Evolutionary conservation across 2,797 vertebrate species (phyloP).

Genomic region (Schizothorax lantsangensis): DNA sequence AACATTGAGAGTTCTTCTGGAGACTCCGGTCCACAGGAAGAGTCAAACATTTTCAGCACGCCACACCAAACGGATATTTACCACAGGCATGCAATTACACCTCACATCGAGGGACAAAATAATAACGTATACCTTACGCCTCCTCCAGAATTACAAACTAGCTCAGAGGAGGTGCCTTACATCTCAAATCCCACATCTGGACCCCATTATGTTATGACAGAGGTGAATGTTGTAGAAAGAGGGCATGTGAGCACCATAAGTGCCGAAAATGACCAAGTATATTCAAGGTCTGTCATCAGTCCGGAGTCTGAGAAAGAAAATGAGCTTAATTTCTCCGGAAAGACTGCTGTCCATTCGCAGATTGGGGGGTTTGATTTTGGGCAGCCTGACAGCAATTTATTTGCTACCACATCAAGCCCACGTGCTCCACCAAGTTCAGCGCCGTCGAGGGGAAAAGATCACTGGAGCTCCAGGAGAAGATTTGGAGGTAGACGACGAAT

Average conservation of each 20-base stretch:
- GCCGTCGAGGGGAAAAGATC: slow-evolving; percentile 34
- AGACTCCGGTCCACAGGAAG: slow-evolving; percentile 67
- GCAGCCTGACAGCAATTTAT: background rate
- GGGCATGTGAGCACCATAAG: slow-evolving; percentile 50
- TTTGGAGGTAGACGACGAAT: slow-evolving; percentile 74
- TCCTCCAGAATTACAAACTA: slow-evolving; percentile 56
- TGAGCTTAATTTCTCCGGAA: slow-evolving; percentile 26
- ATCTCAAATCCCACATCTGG: slow-evolving; percentile 54
- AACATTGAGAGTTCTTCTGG: slow-evolving; percentile 82
- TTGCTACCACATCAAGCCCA: slow-evolving; percentile 28
- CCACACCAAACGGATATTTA: slow-evolving; percentile 51
- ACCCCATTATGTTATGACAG: slow-evolving; percentile 52
- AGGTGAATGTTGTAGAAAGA: slow-evolving; percentile 45
- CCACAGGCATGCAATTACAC: slow-evolving; percentile 37
- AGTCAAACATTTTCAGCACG: slow-evolving; percentile 63
- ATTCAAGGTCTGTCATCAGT: slow-evolving; percentile 22
- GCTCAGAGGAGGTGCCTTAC: slow-evolving; percentile 47
- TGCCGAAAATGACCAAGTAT: slow-evolving; percentile 42
- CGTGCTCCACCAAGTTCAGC: slow-evolving; percentile 14
- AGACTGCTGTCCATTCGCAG: background rate
- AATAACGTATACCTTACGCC: slow-evolving; percentile 52
- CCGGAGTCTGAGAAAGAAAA: slow-evolving; percentile 43
- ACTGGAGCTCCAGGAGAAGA: slow-evolving; percentile 69
- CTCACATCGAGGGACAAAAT: slow-evolving; percentile 32
- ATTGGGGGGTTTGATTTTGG: slow-evolving; percentile 6